phyloP scores from a whole-genome alignment of 2,797 vertebrate species.

The Morelia viridis region DNA sequence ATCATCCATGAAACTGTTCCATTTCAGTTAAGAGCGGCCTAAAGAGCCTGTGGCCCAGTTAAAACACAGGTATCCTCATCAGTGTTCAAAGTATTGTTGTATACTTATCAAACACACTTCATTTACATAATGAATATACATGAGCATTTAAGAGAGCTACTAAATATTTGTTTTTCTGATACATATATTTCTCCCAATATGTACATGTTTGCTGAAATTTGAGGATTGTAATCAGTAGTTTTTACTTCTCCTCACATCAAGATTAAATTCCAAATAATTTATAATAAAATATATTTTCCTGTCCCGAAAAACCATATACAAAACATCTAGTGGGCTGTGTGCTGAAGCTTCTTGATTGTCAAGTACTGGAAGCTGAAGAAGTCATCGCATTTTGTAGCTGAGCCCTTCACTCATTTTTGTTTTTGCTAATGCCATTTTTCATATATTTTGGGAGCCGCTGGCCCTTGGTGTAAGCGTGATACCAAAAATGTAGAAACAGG shows the following conservation, averaged over 20 bases:
- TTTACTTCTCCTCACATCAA: constrained; percentile 44
- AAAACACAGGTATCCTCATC: constrained; percentile 56
- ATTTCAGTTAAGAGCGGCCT: constrained; percentile 41
- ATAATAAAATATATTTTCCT: constrained; percentile 70
- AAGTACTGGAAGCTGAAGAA: constrained; percentile 63
- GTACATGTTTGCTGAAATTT: constrained; percentile 37
- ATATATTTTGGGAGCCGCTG: constrained; percentile 87
- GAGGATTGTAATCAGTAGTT: constrained; percentile 40
- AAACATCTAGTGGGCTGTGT: constrained; percentile 59
- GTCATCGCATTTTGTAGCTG: background rate
- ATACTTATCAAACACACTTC: constrained; percentile 70
- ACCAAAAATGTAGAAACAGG: constrained; percentile 97
- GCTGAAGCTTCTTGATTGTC: constrained; percentile 73
- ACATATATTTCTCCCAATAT: background rate
- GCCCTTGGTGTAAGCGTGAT: constrained; percentile 94
- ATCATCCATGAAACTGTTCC: constrained; percentile 31
- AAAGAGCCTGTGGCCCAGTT: constrained; percentile 22
- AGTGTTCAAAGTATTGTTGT: constrained; percentile 69
- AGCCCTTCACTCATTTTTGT: constrained; percentile 70
- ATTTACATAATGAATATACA: constrained; percentile 57
- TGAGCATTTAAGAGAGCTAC: constrained; percentile 39
- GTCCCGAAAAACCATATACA: constrained; percentile 72
- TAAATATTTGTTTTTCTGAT: constrained; percentile 42
- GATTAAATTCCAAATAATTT: constrained; percentile 70
- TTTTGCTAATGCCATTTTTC: constrained; percentile 71